These are phyloP conservation scores for Menura novaehollandiae DNA, from an alignment of 2,113 vertebrate species.

Conservation along the genomic window DNA sequence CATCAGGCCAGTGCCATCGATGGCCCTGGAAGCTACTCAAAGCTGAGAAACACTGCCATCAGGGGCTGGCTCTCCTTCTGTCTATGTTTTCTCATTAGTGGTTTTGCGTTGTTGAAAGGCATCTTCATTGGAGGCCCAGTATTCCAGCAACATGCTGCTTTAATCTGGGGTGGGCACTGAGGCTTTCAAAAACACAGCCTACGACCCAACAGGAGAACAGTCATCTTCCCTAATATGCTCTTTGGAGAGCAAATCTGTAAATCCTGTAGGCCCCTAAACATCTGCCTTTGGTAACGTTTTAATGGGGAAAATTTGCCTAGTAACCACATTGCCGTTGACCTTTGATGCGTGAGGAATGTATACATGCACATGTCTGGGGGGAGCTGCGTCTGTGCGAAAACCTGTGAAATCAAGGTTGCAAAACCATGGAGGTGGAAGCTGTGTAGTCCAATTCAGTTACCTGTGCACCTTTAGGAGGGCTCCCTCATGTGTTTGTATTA, in stretches of 20 bases:
- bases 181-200: constrained; percentile 52
- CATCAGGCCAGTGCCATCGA: background rate
- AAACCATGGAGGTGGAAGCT: background rate
- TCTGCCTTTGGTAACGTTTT: constrained; percentile 64
- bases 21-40: constrained; percentile 35
- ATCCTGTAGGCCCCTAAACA: constrained; percentile 60
- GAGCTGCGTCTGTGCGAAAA: rapidly evolving
- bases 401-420: background rate
- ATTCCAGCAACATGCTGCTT: constrained; percentile 66
- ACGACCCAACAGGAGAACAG: constrained; percentile 35
- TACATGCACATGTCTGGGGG: background rate
- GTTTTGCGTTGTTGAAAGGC: constrained; percentile 71
- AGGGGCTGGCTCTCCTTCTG: constrained; percentile 7
- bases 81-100: constrained; percentile 70
- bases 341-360: constrained; percentile 47
- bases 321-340: constrained; percentile 52
- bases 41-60: constrained; percentile 18
- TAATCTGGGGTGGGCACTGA: constrained; percentile 65
- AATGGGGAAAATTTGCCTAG: constrained; percentile 61
- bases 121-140: constrained; percentile 65
- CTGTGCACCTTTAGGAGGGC: constrained; percentile 44
- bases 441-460: background rate
- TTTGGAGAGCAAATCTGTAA: constrained; percentile 63
- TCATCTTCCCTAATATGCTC: constrained; percentile 32
- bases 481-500: constrained; percentile 29